These are phyloP conservation scores for Xestia sexstrigata DNA, from an alignment of 2,888 invertebrate species.

Conservation along the genomic window DNA sequence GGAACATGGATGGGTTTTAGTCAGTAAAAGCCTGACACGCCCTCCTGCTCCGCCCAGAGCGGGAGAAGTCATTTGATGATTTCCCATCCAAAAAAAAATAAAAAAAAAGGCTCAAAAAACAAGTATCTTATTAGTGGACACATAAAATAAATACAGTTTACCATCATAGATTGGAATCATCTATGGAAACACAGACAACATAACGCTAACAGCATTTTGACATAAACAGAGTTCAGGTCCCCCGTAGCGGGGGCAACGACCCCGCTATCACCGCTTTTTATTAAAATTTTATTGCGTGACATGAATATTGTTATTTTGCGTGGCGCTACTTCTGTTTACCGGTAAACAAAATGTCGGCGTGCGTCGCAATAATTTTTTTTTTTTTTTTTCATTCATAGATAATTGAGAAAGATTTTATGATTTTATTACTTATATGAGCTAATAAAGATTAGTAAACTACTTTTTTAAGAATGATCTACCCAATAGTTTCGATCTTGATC, in stretches of 20 bases:
- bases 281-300: conserved; percentile 67
- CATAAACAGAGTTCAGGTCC: conserved; percentile 54
- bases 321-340: conserved; percentile 27
- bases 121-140: background rate
- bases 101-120: too few relatives aligned
- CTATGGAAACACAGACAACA: conserved; percentile 15
- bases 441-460: too few relatives aligned
- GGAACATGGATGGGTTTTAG: too few relatives aligned
- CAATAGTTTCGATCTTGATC: background rate
- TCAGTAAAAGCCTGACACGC: too few relatives aligned
- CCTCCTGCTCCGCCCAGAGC: too few relatives aligned
- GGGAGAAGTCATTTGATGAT: too few relatives aligned
- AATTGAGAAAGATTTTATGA: background rate
- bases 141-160: conserved; percentile 8
- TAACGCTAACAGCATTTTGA: conserved; percentile 41
- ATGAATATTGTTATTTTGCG: conserved; percentile 49
- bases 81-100: too few relatives aligned
- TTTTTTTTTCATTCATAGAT: background rate
- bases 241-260: conserved; percentile 60
- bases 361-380: background rate
- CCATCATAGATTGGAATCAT: conserved; percentile 8
- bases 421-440: too few relatives aligned
- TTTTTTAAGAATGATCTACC: too few relatives aligned
- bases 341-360: background rate
- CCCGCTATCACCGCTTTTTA: conserved; percentile 67